Evolutionary conservation across 2,113 vertebrate species (phyloP).

Genomic region (Hylia prasina): DNA sequence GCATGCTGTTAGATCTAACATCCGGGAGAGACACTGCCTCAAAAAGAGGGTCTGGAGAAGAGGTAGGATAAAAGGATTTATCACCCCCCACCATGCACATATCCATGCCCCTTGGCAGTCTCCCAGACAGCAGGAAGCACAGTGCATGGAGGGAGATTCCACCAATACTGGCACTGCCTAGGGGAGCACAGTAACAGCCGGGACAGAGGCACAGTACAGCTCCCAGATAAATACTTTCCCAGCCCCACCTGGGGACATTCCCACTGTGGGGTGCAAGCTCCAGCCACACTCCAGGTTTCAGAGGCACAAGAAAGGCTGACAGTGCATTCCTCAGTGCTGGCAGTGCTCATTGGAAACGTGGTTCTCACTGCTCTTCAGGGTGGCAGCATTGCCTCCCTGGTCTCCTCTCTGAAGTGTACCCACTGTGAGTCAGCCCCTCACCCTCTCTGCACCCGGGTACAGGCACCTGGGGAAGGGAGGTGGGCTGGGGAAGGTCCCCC

Average conservation of each 20-base stretch:
- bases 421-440: not conserved
- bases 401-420: not conserved
- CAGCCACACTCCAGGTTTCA: not conserved
- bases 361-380: accelerated
- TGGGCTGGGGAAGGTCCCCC: not conserved
- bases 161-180: not conserved
- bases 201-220: not conserved
- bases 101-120: not conserved
- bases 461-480: not conserved
- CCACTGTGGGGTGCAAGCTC: not conserved
- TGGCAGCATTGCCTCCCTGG: not conserved
- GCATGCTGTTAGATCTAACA: not conserved
- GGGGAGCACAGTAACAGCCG: accelerated
- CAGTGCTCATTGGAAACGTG: not conserved
- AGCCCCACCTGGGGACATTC: not conserved
- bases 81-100: not conserved
- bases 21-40: not conserved
- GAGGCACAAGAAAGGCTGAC: not conserved
- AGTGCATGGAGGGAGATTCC: not conserved
- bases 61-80: not conserved
- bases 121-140: not conserved
- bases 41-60: not conserved
- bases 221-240: not conserved
- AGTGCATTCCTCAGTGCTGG: not conserved
- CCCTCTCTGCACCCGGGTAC: accelerated